A percentile compares a stretch with the other conserved stretches of the same genome.
These are phyloP conservation scores for Colius striatus DNA, from an alignment of 2,113 vertebrate species.

Conservation along the genomic window DNA sequence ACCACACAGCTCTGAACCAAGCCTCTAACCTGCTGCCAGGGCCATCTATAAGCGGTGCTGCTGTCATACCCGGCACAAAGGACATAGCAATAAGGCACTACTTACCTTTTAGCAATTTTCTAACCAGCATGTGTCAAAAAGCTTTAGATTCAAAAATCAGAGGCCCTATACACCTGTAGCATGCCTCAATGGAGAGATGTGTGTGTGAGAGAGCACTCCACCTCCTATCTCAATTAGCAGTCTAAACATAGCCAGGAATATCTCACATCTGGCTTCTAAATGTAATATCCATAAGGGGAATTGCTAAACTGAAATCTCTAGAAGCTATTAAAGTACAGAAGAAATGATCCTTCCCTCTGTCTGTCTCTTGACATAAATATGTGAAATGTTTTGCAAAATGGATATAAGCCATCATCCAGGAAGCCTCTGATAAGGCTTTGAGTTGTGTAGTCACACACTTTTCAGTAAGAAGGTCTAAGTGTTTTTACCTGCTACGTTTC, in stretches of 20 bases:
- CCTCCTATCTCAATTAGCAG: not conserved
- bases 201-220: not conserved
- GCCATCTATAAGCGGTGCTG: not conserved
- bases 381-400: not conserved
- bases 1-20: not conserved
- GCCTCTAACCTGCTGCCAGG: not conserved
- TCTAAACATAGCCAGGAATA: not conserved
- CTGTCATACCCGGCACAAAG: rapidly evolving
- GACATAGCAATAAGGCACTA: not conserved
- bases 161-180: not conserved
- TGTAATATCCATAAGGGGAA: not conserved
- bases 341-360: not conserved
- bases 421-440: not conserved
- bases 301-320: not conserved
- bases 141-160: not conserved
- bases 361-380: not conserved
- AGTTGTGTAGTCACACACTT: not conserved
- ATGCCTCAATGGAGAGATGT: not conserved
- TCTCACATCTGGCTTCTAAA: not conserved
- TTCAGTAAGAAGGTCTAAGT: not conserved
- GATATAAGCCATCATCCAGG: not conserved
- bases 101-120: not conserved
- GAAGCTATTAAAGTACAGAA: not conserved
- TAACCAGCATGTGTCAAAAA: not conserved
- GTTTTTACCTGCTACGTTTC: not conserved